Evolutionary conservation across 2,888 invertebrate genomes (phyloP), one percentile per base, ranked within the genome.

Genomic region (Urechis unicinctus): DNA sequence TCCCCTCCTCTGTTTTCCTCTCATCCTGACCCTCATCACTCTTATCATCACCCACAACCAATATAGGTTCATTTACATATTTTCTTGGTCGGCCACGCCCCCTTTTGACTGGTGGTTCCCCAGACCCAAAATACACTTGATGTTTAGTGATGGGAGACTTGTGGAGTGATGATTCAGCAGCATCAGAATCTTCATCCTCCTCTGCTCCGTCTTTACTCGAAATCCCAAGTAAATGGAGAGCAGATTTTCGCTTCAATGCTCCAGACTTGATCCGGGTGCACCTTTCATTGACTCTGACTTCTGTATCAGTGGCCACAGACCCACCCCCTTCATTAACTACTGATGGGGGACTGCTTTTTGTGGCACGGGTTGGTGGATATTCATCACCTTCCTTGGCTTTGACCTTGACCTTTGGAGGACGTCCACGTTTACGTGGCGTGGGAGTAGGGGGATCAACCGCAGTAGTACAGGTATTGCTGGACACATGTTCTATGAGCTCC

Each of bases 211-310:
- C 24, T 31, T n/a, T 45, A 29, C 29, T 36, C 24, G 30, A 6
- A n/a, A 2, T 1, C 13, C 30, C 21, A 36, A 29, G n/a, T 21
- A 50, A 24, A 17, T 50, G 31, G n/a, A 22, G 13, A 24, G 36
- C 26, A 6, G 36, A 36, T 21, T 30, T 50, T 21, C 22, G 36
- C 21, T 30, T 50, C n/a, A 50, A 31, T 22, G 50, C 21, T 30
- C 50, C 50, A 22, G 50, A 50, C 29, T 31, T 36, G n/a, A 50
- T 30, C 24, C 50, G 30, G 36, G 50, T 50, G n/a, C 25, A n/a
- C 4, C 50, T 50, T 36, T 17, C 36, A n/a, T n/a, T n/a, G n/a
- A n/a, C n/a, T n/a, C n/a, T n/a, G n/a, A n/a, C n/a, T n/a, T n/a
- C n/a, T n/a, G n/a, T n/a, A n/a, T n/a, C n/a, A n/a, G n/a, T n/a